Evolutionary conservation across 2,797 vertebrate genomes (phyloP).

Genomic region (Paratrypauchen microcephalus): DNA sequence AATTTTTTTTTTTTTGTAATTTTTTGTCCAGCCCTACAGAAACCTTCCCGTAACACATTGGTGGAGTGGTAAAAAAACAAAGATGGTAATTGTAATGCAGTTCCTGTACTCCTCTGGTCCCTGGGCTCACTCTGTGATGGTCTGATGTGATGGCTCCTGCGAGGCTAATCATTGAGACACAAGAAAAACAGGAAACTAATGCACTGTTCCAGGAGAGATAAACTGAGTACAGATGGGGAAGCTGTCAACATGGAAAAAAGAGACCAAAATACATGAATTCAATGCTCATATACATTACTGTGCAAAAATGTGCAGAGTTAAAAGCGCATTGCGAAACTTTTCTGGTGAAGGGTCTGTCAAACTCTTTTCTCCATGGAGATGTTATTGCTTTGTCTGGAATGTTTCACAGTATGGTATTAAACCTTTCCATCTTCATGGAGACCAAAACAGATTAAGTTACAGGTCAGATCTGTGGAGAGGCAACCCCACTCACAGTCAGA

Average conservation of each 20-base stretch:
- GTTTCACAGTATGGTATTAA: too few relatives aligned
- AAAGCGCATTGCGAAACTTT: too few relatives aligned
- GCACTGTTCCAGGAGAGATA: constrained; percentile 31
- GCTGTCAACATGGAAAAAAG: constrained; percentile 21
- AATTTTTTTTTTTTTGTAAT: too few relatives aligned
- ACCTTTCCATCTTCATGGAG: too few relatives aligned
- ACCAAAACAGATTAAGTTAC: too few relatives aligned
- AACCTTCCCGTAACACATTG: constrained; percentile 24
- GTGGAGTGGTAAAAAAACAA: constrained; percentile 17
- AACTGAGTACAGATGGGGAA: constrained; percentile 45
- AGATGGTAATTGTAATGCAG: constrained; percentile 64
- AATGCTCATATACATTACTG: background rate
- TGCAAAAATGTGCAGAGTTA: too few relatives aligned
- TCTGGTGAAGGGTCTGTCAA: too few relatives aligned
- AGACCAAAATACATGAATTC: background rate
- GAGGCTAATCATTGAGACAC: constrained; percentile 48
- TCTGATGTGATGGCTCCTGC: constrained; percentile 58
- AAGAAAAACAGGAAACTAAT: constrained; percentile 59
- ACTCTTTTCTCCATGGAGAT: too few relatives aligned
- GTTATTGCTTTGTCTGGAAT: too few relatives aligned
- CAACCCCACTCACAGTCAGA: too few relatives aligned
- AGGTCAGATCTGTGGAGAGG: too few relatives aligned
- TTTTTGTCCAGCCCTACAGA: background rate
- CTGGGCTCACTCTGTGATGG: constrained; percentile 49
- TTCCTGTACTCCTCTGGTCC: constrained; percentile 60